Conservation (phyloP, 2,113 vertebrate species). For the Corvus hawaiiensis region DNA sequence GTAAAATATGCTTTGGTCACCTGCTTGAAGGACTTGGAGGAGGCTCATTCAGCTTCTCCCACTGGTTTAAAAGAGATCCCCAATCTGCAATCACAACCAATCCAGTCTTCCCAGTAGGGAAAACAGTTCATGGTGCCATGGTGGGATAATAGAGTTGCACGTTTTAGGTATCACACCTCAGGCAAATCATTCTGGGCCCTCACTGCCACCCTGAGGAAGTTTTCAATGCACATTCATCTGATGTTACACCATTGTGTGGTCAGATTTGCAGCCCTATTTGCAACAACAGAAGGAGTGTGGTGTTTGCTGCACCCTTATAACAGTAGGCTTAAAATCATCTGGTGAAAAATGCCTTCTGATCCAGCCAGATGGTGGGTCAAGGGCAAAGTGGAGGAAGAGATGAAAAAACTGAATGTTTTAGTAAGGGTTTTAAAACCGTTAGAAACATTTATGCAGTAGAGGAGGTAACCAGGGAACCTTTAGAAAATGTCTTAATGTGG, state of each 20-base stretch:
- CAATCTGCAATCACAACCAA: not conserved
- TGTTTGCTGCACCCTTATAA: not conserved
- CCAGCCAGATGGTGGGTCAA: not conserved
- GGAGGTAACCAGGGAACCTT: not conserved
- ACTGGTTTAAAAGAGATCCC: not conserved
- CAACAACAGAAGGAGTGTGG: not conserved
- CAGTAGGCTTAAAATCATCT: not conserved
- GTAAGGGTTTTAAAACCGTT: not conserved
- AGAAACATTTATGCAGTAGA: not conserved
- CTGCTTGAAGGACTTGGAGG: not conserved
- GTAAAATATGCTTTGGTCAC: not conserved
- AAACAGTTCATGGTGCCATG: not conserved
- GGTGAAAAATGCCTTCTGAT: not conserved
- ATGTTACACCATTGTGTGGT: fast-evolving
- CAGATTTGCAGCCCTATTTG: not conserved
- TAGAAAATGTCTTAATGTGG: not conserved
- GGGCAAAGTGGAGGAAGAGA: not conserved
- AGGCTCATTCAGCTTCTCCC: not conserved
- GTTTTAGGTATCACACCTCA: not conserved
- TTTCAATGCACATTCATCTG: not conserved
- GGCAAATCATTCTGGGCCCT: not conserved
- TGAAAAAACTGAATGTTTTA: not conserved
- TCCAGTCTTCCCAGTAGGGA: not conserved
- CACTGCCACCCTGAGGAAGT: constrained; percentile 24
- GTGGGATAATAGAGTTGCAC: not conserved